Conservation (phyloP, 2,888 invertebrate genomes). For the Acanthosepion lycidas region DNA sequence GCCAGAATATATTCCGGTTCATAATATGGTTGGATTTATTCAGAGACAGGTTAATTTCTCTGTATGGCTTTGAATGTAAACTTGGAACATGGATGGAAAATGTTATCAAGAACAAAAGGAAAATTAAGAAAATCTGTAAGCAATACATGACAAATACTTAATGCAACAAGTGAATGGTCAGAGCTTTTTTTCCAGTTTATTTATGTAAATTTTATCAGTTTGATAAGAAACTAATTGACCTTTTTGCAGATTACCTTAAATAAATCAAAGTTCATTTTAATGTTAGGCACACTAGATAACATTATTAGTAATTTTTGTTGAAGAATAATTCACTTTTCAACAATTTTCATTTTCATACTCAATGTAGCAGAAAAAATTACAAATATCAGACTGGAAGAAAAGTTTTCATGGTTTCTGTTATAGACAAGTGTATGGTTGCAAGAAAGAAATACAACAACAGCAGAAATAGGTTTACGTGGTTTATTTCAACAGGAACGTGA, state of each 20-base stretch:
- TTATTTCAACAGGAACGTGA: too few relatives aligned
- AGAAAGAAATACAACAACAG: too few relatives aligned
- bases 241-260: not conserved
- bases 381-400: too few relatives aligned
- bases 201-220: not conserved
- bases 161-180: not conserved
- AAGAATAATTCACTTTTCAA: too few relatives aligned
- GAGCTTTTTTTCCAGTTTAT: not conserved
- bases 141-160: not conserved
- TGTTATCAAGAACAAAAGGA: not conserved
- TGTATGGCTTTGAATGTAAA: not conserved
- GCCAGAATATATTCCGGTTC: not conserved
- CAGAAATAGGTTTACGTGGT: too few relatives aligned
- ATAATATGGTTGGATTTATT: not conserved
- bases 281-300: too few relatives aligned
- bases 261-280: not conserved
- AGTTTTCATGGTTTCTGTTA: too few relatives aligned
- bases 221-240: not conserved
- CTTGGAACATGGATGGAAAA: not conserved
- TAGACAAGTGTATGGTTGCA: too few relatives aligned
- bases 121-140: not conserved
- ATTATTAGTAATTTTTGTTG: too few relatives aligned
- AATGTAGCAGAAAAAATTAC: too few relatives aligned
- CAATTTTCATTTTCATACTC: too few relatives aligned
- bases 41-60: not conserved